Base-by-base conservation (phyloP, 2,888 invertebrate species). In the Uropetala carovei region DNA sequence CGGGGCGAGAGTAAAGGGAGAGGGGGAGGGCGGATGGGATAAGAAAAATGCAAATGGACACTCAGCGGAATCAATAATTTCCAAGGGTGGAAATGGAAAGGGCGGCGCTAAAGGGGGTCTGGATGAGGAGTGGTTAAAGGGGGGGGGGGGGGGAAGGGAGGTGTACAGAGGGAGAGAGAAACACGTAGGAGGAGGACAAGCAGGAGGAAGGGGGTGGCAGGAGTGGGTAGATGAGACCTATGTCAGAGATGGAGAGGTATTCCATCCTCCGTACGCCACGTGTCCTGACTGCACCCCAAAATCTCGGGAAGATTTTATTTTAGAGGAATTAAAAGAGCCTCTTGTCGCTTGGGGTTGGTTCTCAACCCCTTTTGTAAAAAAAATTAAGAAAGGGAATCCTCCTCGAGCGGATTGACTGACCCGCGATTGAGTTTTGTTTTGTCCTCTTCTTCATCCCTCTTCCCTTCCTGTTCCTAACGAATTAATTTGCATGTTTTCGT, bases 11-110 rank as follows among this genome's bases (percentile, higher is more conserved):
- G 83, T 43, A 82, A 82, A 18, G 82, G 82, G 82, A 57, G 18
- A 16, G 60, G 11, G 18, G 86, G 60, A 27, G 59, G 7, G 64
- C 64, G 86, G 11, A 60, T 8, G 59, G 86, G 89, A 89, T 89
- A 89, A 89, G 89, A 89, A 89, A 89, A 89, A 89, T 89, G 89
- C 89, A 89, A 89, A 89, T 89, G 89, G 89, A 89, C 64, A 89
- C 89, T 64, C 89, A 64, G 64, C 60, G 64, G 43, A 89, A 89
- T 89, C 89, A 89, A 89, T 89, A 89, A 89, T 89, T 89, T 89
- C 89, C 86, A 75, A 75, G 75, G 43, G 86, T 86, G 86, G 60
- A 60, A 27, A 86, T 60, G 86, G 16, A 18, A 27, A 85, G 14
- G 18, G 85, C n/a, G 85, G 85, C 18, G 59, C 14, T 27, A 60